Conservation (phyloP, 2,797 vertebrate genomes). For the Sebastes diaconus region DNA sequence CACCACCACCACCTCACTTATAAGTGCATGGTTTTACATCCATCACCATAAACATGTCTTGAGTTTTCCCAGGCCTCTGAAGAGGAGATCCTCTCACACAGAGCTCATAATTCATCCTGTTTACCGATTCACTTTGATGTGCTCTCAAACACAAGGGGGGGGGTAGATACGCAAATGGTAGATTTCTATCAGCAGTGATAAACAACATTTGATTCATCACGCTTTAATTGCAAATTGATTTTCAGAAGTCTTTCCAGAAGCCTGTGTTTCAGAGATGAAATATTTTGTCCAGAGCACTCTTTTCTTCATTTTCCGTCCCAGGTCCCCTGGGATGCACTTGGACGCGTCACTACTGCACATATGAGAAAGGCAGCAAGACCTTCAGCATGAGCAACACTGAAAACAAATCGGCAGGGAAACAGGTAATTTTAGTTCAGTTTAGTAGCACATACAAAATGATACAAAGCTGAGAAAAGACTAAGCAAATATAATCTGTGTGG, state of each 20-base stretch:
- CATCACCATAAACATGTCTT: slow-evolving; percentile 73
- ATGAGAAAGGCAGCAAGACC: slow-evolving; percentile 93
- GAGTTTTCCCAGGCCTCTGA: slow-evolving; percentile 57
- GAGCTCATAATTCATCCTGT: slow-evolving; percentile 72
- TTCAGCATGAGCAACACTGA: slow-evolving; percentile 96
- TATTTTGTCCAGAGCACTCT: slow-evolving; percentile 1
- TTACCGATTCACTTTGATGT: slow-evolving; percentile 73
- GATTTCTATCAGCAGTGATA: slow-evolving; percentile 67
- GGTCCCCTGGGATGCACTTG: slow-evolving; percentile 96
- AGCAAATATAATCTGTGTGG: slow-evolving; percentile 22
- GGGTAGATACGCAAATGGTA: slow-evolving; percentile 50
- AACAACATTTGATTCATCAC: slow-evolving; percentile 70
- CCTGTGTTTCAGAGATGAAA: slow-evolving; percentile 31
- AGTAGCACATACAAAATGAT: slow-evolving; percentile 3
- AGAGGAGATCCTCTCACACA: slow-evolving; percentile 59
- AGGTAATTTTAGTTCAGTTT: slow-evolving; percentile 80
- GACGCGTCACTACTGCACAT: slow-evolving; percentile 97
- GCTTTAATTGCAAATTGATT: slow-evolving; percentile 68
- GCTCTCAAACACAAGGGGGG: slow-evolving; percentile 51
- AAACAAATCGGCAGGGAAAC: slow-evolving; percentile 91
- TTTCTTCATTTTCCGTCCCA: slow-evolving; percentile 59
- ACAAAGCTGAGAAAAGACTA: slow-evolving; percentile 17
- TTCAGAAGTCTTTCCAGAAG: slow-evolving; percentile 62
- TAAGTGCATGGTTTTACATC: slow-evolving; percentile 59
- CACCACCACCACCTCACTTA: neutral